phyloP scores from a whole-genome alignment of 2,113 vertebrate genomes.

The Corythaixoides concolor region DNA sequence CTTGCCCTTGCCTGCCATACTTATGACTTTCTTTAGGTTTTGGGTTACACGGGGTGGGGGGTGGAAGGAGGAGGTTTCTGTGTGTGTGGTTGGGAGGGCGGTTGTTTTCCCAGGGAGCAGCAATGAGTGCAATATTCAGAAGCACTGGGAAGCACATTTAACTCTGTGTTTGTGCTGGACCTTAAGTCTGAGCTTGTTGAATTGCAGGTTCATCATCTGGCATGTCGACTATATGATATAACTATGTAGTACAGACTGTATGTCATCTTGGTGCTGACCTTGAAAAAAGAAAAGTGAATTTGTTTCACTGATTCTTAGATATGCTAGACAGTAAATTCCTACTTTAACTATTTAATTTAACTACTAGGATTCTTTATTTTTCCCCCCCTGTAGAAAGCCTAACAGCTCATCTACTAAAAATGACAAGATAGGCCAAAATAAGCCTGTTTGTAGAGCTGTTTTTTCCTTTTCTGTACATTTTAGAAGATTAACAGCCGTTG shows the following conservation, averaged over 20 bases:
- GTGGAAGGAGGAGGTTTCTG: not conserved
- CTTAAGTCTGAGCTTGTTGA: not conserved
- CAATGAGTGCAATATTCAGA: not conserved
- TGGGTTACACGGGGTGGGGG: not conserved
- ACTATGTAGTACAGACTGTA: not conserved
- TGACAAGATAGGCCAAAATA: not conserved
- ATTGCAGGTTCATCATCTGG: conserved; percentile 18
- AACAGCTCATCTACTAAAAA: not conserved
- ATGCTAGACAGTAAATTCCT: not conserved
- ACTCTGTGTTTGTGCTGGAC: not conserved
- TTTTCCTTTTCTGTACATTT: conserved; percentile 21
- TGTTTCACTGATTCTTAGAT: not conserved
- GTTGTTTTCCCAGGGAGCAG: conserved; percentile 6
- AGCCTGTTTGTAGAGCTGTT: not conserved
- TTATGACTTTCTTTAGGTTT: not conserved
- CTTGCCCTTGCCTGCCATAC: not conserved
- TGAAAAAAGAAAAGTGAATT: not conserved
- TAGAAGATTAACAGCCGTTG: conserved; percentile 51
- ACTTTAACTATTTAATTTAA: not conserved
- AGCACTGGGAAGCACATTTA: not conserved
- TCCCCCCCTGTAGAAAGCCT: not conserved
- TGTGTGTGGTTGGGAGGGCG: not conserved
- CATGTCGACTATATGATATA: not conserved
- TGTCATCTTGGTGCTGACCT: conserved; percentile 41
- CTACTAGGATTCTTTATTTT: not conserved